A percentile compares a stretch with the other conserved stretches of the same genome.
These are phyloP conservation scores for Dendrocincla fuliginosa DNA, from an alignment of 2,797 vertebrate species.

Conservation along the genomic window DNA sequence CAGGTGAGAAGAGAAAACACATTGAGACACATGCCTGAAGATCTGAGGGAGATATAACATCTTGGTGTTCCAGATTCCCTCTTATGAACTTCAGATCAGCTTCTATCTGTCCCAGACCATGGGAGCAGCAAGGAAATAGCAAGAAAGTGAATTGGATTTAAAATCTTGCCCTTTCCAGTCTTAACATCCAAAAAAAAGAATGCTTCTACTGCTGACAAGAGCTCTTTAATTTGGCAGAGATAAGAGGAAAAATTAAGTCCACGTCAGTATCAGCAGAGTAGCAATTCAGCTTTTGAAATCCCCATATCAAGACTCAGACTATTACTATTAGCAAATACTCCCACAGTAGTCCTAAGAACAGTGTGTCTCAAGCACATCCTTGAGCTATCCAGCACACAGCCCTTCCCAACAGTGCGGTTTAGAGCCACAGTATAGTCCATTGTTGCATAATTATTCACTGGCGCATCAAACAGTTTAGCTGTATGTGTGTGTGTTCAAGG, in stretches of 20 bases:
- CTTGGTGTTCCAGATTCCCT: not conserved
- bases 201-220: not conserved
- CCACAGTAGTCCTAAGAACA: not conserved
- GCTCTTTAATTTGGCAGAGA: not conserved
- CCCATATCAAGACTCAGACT: not conserved
- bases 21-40: not conserved
- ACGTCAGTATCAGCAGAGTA: not conserved
- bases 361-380: not conserved
- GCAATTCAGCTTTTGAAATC: not conserved
- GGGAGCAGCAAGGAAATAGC: not conserved
- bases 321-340: not conserved
- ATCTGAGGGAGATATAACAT: rapidly evolving
- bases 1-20: not conserved
- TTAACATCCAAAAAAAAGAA: not conserved
- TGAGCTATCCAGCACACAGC: not conserved
- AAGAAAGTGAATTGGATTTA: not conserved
- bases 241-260: not conserved
- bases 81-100: not conserved
- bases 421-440: not conserved
- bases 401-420: not conserved
- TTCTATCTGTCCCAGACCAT: not conserved
- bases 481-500: not conserved
- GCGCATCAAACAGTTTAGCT: not conserved
- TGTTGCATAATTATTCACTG: not conserved
- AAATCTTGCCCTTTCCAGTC: not conserved